Conservation (phyloP, 2,888 invertebrate genomes). For the Dascillus cervinus region DNA sequence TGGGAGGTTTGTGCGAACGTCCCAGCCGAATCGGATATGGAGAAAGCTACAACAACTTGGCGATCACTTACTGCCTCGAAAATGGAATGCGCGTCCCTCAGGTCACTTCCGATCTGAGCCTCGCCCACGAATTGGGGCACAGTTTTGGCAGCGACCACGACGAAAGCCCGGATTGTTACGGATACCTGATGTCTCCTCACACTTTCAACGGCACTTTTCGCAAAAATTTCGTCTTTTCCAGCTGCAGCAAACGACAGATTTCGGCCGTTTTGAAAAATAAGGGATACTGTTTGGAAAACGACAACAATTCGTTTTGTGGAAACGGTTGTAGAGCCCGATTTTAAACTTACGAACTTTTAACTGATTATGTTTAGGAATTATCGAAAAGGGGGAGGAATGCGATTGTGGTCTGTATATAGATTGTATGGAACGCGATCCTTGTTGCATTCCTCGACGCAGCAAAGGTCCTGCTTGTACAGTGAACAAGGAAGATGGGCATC, state of each 20-base stretch:
- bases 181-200: slow-evolving; percentile 46
- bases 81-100: slow-evolving; percentile 41
- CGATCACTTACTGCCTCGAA: slow-evolving; percentile 42
- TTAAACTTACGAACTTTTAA: background rate
- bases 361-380: slow-evolving; percentile 43
- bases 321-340: slow-evolving; percentile 39
- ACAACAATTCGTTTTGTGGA: slow-evolving; percentile 46
- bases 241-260: slow-evolving; percentile 46
- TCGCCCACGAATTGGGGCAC: slow-evolving; percentile 40
- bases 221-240: slow-evolving; percentile 43
- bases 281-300: slow-evolving; percentile 45
- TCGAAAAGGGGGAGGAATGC: slow-evolving; percentile 63
- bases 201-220: slow-evolving; percentile 35
- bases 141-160: slow-evolving; percentile 52
- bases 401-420: slow-evolving; percentile 56
- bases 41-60: slow-evolving; percentile 45
- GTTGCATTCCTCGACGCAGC: slow-evolving; percentile 47
- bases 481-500: slow-evolving; percentile 35
- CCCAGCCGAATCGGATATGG: slow-evolving; percentile 37
- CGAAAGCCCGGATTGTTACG: slow-evolving; percentile 38
- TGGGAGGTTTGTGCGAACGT: slow-evolving; percentile 48
- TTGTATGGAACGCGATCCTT: slow-evolving; percentile 43
- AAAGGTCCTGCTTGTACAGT: slow-evolving; percentile 45
- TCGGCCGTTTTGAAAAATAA: slow-evolving; percentile 43
- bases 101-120: slow-evolving; percentile 36